Conservation (phyloP, 1,140 invertebrate species). For the Heliconius himera region DNA sequence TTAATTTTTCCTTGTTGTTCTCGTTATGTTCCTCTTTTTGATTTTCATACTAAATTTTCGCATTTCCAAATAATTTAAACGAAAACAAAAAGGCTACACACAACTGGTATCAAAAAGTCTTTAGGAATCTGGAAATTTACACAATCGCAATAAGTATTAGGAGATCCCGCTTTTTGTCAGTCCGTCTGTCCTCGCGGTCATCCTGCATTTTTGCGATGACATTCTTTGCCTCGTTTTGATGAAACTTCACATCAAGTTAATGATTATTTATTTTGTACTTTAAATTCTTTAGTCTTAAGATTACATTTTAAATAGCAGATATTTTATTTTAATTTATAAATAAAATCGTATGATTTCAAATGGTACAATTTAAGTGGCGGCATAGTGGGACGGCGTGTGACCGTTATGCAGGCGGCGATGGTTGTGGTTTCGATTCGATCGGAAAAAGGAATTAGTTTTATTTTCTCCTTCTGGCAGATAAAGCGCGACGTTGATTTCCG, state of each 20-base stretch:
- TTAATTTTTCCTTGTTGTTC: too few species aligned
- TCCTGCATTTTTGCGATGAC: slow-evolving; percentile 60
- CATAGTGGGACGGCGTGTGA: too few species aligned
- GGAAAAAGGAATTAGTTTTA: too few species aligned
- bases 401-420: too few species aligned
- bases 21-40: too few species aligned
- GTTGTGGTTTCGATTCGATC: too few species aligned
- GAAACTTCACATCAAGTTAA: slow-evolving; percentile 38
- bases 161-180: slow-evolving; percentile 66
- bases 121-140: slow-evolving; percentile 72
- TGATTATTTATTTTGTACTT: slow-evolving; percentile 30
- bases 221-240: slow-evolving; percentile 71
- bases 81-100: background rate
- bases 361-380: background rate
- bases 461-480: too few species aligned
- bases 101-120: slow-evolving; percentile 4
- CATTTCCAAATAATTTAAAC: background rate
- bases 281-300: slow-evolving; percentile 23
- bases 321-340: background rate
- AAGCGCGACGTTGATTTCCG: too few species aligned
- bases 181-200: slow-evolving; percentile 50
- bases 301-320: slow-evolving; percentile 22
- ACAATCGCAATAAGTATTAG: slow-evolving; percentile 72
- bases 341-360: background rate
- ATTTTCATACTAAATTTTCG: too few species aligned